Base-by-base conservation (phyloP, 2,113 vertebrate genomes). In the Gallinago jamesoni region DNA sequence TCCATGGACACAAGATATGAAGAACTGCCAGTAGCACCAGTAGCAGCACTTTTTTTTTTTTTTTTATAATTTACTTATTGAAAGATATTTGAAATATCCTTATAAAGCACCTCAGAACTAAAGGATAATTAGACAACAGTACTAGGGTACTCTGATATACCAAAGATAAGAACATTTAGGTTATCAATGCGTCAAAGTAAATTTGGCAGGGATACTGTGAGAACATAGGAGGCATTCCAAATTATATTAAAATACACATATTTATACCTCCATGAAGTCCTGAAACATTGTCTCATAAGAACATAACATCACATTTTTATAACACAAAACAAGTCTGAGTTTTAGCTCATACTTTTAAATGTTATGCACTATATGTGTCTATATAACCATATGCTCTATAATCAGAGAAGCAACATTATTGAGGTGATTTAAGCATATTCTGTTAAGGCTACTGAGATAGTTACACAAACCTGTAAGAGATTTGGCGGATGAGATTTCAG, bases 341-440 rank as follows among this genome's bases (percentile, higher is more conserved):
- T 84, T 59, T 18, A 67, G 20, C 2, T 12, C 7, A 22, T 45
- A 23, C 2, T 35, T 79, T 64, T 18, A 56, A 77, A 56, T 6
- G 23, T 27, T 69, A 23, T 31, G 12, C 37, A 45, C 14, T 48
- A 1, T 25, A 63, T 28, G 5, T 2, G 6, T 52, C 14, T 35
- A 12, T 63, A 33, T 63, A 8, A 5, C 67, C 6, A 30, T 31
- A 68, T 33, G 9, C 20, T 76, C 12, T 73, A 55, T 5, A 45
- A 3, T 50, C 4, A 43, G 0, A 23, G 12, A 64, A 8, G 2
- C 9, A 76, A 33, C 0, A 4, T 22, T 63, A 52, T 37, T 76
- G 3, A 79, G 39, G 5, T 13, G 70, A 52, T 39, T 63, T 57
- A 87, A 90, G n/a, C 3, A 10, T 87, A 33, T 53, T 79, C 39